These are phyloP conservation scores for Asobara japonica DNA, from an alignment of 1,140 invertebrate genomes.

Conservation along the genomic window DNA sequence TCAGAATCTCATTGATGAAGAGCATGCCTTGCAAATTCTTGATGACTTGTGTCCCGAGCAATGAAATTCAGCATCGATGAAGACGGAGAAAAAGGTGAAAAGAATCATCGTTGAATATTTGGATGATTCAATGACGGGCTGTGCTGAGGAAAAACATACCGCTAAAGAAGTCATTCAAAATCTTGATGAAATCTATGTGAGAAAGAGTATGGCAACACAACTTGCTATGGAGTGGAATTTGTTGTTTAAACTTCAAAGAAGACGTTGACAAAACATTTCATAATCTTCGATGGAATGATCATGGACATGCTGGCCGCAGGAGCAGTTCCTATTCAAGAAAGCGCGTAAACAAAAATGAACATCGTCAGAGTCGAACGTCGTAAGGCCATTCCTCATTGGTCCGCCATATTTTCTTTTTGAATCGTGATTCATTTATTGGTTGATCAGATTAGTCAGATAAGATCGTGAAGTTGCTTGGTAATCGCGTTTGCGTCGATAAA, in stretches of 20 bases:
- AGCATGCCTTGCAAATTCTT: neutral
- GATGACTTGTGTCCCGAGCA: neutral
- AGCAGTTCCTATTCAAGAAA: no score
- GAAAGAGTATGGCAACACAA: neutral
- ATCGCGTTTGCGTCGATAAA: no score
- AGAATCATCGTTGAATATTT: neutral
- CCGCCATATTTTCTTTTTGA: no score
- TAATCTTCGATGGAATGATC: neutral
- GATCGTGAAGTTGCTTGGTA: no score
- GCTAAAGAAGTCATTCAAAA: neutral
- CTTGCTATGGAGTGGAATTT: neutral
- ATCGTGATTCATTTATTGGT: no score
- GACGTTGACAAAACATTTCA: neutral
- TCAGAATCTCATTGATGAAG: neutral
- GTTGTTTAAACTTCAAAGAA: neutral
- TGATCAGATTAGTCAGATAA: no score
- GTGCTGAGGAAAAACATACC: neutral
- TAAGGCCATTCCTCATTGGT: no score
- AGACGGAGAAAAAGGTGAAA: neutral
- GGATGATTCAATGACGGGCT: neutral
- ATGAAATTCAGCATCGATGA: neutral
- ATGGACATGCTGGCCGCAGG: neutral
- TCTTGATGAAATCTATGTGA: neutral
- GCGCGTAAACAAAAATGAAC: no score
- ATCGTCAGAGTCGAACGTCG: no score